Evolutionary conservation across 2,797 vertebrate species (phyloP), one percentile per base, ranked within the genome.

Genomic region (Zenarchopterus dispar): DNA sequence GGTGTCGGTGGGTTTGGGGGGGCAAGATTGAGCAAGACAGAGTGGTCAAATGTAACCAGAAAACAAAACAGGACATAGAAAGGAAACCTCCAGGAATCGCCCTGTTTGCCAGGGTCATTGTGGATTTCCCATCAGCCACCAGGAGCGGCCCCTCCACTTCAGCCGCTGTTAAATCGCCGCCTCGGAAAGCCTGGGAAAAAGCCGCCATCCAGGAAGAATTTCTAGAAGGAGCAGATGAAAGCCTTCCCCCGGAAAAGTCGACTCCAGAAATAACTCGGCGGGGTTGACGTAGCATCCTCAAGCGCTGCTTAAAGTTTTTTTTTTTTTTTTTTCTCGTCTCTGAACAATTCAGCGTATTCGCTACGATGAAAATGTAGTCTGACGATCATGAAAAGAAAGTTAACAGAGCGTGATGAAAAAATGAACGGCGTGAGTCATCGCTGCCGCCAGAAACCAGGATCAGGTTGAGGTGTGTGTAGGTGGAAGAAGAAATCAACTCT

Each of bases 121-220:
- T 88, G 62, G 53, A 51, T 26, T 42, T 18, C 23, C 81, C 65
- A 85, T 78, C 81, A 82, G 82, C 65, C 72, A 70, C 54, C 62
- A 56, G 77, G 77, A 81, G 8, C 85, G 65, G 68, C 82, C 80
- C 80, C 73, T 76, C 77, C 81, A 80, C 84, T 88, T 86, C 74
- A 88, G 78, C 79, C 71, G 71, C 78, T 46, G 68, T 87, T 84
- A 84, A 75, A 78, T 42, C 69, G 42, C 57, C 15, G 58, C 73
- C 79, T 82, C 69, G 68, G 56, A 57, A 84, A 62, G 56, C 75
- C 82, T 88, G 86, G 84, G 84, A 90, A 90, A n/a, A 85, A 78
- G 75, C 76, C 56, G 77, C 61, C 61, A 70, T 68, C 48, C 45
- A 18, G 5, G 50, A 74, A 24, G 36, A 63, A 62, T 56, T 49